Evolutionary conservation across 2,888 invertebrate genomes (phyloP).

Genomic region (Hemicrepidius hirtus): DNA sequence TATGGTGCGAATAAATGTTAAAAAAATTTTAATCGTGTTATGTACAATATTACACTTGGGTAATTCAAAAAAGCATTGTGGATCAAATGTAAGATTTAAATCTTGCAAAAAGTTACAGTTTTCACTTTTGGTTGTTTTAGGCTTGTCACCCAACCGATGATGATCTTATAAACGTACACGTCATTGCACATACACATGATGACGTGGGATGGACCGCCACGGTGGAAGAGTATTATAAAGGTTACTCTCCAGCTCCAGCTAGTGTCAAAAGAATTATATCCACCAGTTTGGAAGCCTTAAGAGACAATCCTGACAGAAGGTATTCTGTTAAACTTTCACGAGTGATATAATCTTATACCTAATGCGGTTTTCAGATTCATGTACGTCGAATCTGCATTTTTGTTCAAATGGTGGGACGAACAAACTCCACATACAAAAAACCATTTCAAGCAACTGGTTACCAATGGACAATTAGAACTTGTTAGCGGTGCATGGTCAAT

Average conservation of each 20-base stretch:
- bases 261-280: slow-evolving; percentile 83
- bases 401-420: slow-evolving; percentile 88
- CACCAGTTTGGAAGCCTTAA: slow-evolving; percentile 85
- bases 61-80: no score
- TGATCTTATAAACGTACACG: slow-evolving; percentile 85
- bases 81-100: no score
- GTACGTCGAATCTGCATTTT: slow-evolving; percentile 86
- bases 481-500: slow-evolving; percentile 78
- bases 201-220: slow-evolving; percentile 97
- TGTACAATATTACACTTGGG: no score
- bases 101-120: neutral
- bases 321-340: no score
- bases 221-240: slow-evolving; percentile 89
- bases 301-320: slow-evolving; percentile 78
- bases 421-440: slow-evolving; percentile 75
- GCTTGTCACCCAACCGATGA: slow-evolving; percentile 78
- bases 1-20: no score
- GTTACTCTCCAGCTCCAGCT: neutral
- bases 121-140: slow-evolving; percentile 69
- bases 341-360: neutral
- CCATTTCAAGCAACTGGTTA: slow-evolving; percentile 75
- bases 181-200: slow-evolving; percentile 92
- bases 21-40: no score
- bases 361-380: slow-evolving; percentile 77
- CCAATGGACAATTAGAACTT: slow-evolving; percentile 73